phyloP scores from a whole-genome alignment of 2,113 vertebrate species.

The Ploceus nigricollis region DNA sequence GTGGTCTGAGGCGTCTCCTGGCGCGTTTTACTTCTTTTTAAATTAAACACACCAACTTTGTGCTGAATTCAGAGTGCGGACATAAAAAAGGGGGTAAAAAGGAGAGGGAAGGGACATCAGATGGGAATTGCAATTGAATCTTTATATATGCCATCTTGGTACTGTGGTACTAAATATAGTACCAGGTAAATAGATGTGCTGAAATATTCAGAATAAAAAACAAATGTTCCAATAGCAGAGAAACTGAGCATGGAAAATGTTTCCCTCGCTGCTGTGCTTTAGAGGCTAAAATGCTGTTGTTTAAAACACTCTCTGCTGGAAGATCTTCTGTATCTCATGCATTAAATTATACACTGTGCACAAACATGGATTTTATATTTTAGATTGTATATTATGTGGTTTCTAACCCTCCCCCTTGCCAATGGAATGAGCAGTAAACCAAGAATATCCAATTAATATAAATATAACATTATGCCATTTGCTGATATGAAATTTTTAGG shows the following conservation, averaged over 20 bases:
- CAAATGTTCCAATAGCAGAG: slow-evolving; percentile 79
- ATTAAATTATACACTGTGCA: slow-evolving; percentile 66
- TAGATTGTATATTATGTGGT: not conserved
- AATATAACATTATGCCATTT: not conserved
- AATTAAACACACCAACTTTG: slow-evolving; percentile 87
- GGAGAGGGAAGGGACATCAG: slow-evolving; percentile 85
- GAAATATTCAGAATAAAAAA: slow-evolving; percentile 86
- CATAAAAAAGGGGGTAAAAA: slow-evolving; percentile 84
- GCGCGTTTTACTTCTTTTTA: slow-evolving; percentile 85
- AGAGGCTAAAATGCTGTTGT: slow-evolving; percentile 62
- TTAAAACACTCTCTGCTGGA: slow-evolving; percentile 65
- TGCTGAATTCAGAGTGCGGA: slow-evolving; percentile 82
- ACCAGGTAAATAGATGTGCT: slow-evolving; percentile 83
- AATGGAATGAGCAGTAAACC: not conserved
- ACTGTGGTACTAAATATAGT: slow-evolving; percentile 82
- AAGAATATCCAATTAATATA: slow-evolving; percentile 52
- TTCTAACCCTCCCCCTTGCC: not conserved
- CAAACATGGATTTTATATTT: slow-evolving; percentile 33
- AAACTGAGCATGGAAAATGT: slow-evolving; percentile 60
- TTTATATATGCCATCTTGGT: slow-evolving; percentile 84
- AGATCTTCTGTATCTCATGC: slow-evolving; percentile 41
- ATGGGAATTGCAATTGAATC: slow-evolving; percentile 84
- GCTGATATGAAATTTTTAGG: not conserved
- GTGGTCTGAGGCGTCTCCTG: slow-evolving; percentile 80
- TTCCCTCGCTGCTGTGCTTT: slow-evolving; percentile 31